phyloP scores from a whole-genome alignment of 2,888 invertebrate genomes.

The Bruchidius siliquastri region DNA sequence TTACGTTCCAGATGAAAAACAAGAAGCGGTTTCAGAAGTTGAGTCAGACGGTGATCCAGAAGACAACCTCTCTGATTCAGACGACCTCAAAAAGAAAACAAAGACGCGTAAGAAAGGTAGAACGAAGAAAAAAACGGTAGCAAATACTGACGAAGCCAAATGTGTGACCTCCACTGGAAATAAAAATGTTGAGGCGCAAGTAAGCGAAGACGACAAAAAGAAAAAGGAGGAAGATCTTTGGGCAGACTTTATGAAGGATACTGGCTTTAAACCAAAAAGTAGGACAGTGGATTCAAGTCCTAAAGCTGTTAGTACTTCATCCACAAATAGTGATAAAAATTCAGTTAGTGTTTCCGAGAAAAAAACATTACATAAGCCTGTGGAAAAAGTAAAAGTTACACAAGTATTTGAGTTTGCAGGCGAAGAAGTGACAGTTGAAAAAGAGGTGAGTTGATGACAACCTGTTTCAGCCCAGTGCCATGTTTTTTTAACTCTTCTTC shows the following conservation, averaged over 20 bases:
- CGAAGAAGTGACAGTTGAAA: conserved; percentile 67
- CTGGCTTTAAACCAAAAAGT: conserved; percentile 49
- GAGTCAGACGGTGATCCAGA: conserved; percentile 62
- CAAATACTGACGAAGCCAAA: conserved; percentile 6
- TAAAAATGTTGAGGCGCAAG: conserved; percentile 6
- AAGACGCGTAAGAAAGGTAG: conserved; percentile 30
- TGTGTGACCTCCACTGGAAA: conserved; percentile 2
- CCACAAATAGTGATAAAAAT: conserved; percentile 5
- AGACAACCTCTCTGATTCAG: conserved; percentile 54
- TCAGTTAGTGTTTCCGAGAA: neutral
- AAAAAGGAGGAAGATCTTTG: conserved; percentile 71
- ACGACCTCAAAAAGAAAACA: conserved; percentile 36
- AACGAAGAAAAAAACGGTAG: conserved; percentile 27
- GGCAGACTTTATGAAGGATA: conserved; percentile 74
- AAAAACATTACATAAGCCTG: conserved; percentile 19
- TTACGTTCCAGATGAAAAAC: conserved; percentile 62
- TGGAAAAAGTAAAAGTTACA: conserved; percentile 56
- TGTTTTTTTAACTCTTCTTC: too few species aligned
- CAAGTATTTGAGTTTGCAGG: conserved; percentile 84
- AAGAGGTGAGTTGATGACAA: conserved; percentile 53
- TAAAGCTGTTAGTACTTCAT: conserved; percentile 11
- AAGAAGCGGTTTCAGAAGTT: conserved; percentile 60
- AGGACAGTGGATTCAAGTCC: conserved; percentile 12
- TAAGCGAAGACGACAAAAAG: conserved; percentile 59
- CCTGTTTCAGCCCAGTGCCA: too few species aligned